phyloP scores from a whole-genome alignment of 2,113 vertebrate species.

The Python bivittatus region DNA sequence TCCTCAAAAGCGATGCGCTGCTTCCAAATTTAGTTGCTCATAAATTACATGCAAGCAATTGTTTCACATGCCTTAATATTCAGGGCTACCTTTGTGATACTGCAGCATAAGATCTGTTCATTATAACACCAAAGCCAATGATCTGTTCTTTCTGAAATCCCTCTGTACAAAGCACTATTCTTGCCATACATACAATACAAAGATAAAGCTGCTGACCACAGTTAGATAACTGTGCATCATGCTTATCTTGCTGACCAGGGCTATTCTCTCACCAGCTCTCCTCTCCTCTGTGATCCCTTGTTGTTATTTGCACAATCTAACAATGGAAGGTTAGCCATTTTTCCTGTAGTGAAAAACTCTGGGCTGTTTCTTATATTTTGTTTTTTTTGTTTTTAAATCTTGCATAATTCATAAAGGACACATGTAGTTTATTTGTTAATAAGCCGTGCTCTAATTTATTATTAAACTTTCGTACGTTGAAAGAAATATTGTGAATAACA shows the following conservation, averaged over 20 bases:
- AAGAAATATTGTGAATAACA: too few relatives aligned
- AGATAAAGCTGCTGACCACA: constrained; percentile 19
- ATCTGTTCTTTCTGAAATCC: constrained; percentile 21
- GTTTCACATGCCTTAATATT: not conserved
- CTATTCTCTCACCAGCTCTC: constrained; percentile 5
- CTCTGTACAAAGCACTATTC: not conserved
- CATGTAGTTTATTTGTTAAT: not conserved
- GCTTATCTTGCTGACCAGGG: constrained; percentile 38
- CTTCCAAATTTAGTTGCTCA: not conserved
- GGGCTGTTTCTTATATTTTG: not conserved
- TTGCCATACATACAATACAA: constrained; percentile 2
- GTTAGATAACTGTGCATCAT: constrained; percentile 10
- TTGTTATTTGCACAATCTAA: not conserved
- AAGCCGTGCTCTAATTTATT: not conserved
- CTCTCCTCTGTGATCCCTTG: not conserved
- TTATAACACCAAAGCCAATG: constrained; percentile 2
- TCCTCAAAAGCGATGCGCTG: not conserved
- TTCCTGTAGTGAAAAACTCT: not conserved
- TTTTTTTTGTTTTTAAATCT: not conserved
- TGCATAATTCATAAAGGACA: not conserved
- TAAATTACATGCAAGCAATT: not conserved
- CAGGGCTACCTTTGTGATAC: not conserved
- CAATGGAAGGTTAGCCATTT: not conserved
- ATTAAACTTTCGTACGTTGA: not conserved
- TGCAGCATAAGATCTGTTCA: not conserved